A percentile compares a stretch with the other conserved stretches of the same genome.
Evolutionary conservation across 2,888 invertebrate genomes (phyloP).

Genomic region (Nephrotoma appendiculata): DNA sequence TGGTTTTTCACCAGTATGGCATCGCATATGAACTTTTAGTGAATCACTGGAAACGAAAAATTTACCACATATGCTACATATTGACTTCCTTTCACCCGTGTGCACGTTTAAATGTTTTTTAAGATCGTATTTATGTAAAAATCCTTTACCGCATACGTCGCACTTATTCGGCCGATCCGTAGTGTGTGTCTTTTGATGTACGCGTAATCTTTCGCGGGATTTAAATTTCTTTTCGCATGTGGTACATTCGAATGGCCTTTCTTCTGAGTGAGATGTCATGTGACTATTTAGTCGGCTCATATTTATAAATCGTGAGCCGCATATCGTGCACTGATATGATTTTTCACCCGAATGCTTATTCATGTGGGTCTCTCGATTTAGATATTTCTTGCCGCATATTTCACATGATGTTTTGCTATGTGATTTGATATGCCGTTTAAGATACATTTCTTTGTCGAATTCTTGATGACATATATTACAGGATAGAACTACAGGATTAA

Average conservation of each 20-base stretch:
- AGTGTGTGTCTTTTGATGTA: not conserved
- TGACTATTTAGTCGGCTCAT: not conserved
- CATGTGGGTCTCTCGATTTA: not conserved
- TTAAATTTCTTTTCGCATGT: not conserved
- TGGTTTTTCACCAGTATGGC: not conserved
- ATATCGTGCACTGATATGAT: not conserved
- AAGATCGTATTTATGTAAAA: not conserved
- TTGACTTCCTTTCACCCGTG: not conserved
- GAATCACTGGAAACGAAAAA: not conserved
- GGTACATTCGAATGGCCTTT: not conserved
- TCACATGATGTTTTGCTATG: not conserved
- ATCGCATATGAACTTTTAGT: not conserved
- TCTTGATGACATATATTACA: not conserved
- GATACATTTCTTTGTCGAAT: not conserved
- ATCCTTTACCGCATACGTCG: constrained; percentile 1
- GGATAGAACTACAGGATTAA: not conserved
- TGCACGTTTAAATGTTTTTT: not conserved
- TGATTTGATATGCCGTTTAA: not conserved
- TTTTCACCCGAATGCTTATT: constrained; percentile 1
- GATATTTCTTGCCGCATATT: not conserved
- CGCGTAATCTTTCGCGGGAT: not conserved
- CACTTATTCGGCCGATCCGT: not conserved
- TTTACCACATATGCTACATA: constrained; percentile 1
- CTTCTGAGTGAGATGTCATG: not conserved
- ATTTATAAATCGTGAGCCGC: not conserved